Percentiles rank a stretch among this genome's conserved stretches.
phyloP scores from a whole-genome alignment of 2,113 vertebrate species.

The Callocephalon fimbriatum region DNA sequence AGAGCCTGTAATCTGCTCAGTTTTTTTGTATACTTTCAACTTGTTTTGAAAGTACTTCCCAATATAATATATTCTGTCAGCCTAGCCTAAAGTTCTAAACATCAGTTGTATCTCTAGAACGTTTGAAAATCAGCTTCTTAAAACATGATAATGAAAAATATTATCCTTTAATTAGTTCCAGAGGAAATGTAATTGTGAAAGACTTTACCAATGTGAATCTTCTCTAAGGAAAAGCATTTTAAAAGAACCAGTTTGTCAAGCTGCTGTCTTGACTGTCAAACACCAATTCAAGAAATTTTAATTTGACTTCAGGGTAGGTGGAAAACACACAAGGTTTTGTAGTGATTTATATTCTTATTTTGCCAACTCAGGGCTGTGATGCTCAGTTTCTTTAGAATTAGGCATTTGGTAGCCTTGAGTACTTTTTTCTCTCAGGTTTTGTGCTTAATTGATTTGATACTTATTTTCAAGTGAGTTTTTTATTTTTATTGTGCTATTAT shows the following conservation, averaged over 20 bases:
- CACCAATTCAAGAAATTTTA: background rate
- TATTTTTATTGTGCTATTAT: background rate
- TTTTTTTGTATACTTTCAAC: background rate
- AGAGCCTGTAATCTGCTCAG: background rate
- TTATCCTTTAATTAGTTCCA: background rate
- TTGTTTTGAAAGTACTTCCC: background rate
- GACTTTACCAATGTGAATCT: background rate
- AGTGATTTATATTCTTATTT: constrained; percentile 13
- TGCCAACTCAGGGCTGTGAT: background rate
- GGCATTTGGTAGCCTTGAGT: constrained; percentile 18
- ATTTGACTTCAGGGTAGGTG: background rate
- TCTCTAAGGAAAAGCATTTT: background rate
- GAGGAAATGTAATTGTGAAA: background rate
- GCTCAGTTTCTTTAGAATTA: constrained; percentile 13
- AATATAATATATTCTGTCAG: background rate
- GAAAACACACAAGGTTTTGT: background rate
- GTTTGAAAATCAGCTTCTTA: background rate
- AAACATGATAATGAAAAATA: background rate
- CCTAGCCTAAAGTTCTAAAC: background rate
- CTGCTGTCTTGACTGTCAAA: background rate
- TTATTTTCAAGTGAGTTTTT: background rate
- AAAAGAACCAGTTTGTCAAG: background rate
- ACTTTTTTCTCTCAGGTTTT: constrained; percentile 32
- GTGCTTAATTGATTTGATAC: constrained; percentile 42
- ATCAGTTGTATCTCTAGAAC: background rate